A percentile compares a stretch with the other conserved stretches of the same genome.
phyloP scores from a whole-genome alignment of 2,888 invertebrate genomes.

The Agonum fuliginosum region DNA sequence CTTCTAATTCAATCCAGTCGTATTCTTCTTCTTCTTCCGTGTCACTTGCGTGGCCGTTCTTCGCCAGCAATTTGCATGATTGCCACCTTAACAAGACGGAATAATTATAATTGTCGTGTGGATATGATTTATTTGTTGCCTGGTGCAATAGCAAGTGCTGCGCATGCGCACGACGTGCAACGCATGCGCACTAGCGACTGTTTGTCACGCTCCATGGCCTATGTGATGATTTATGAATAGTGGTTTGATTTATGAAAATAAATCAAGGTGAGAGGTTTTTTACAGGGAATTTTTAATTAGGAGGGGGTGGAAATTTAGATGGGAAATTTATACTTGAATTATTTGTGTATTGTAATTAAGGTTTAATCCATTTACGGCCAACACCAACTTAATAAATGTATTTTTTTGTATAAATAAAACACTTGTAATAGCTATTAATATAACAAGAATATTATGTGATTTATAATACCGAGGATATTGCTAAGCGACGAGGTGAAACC shows the following conservation, averaged over 20 bases:
- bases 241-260: not conserved
- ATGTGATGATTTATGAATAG: constrained; percentile 3
- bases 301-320: no score
- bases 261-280: not conserved
- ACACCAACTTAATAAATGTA: no score
- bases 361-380: no score
- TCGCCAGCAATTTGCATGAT: constrained; percentile 43
- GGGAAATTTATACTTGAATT: no score
- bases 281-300: no score
- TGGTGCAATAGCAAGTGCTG: not conserved
- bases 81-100: constrained; percentile 44
- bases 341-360: no score
- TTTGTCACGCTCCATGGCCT: not conserved
- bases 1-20: not conserved
- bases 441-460: no score
- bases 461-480: no score
- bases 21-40: not conserved
- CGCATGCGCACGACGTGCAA: not conserved
- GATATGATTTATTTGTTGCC: constrained; percentile 43
- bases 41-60: not conserved
- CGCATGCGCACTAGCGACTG: no score
- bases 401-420: no score
- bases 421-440: no score
- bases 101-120: constrained; percentile 42
- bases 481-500: no score